Evolutionary conservation across 2,888 invertebrate species (phyloP).

Genomic region (Lithophane ornitopus): DNA sequence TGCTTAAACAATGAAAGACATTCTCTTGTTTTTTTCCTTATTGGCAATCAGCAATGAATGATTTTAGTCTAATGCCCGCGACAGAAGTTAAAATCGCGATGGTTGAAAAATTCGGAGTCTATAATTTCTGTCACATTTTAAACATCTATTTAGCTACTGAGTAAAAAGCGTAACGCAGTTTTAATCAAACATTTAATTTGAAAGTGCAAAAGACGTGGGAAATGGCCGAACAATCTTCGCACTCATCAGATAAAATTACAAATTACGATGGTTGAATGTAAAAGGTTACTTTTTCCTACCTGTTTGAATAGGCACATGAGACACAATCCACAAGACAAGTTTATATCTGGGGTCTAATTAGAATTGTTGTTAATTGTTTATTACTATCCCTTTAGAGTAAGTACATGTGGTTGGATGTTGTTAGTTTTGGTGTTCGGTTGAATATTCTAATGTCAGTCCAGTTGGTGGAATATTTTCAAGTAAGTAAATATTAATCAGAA

Average conservation of each 20-base stretch:
- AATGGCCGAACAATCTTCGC: slow-evolving; percentile 52
- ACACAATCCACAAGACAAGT: neutral
- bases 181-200: slow-evolving; percentile 51
- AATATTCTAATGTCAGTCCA: too few relatives aligned
- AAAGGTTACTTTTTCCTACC: slow-evolving; percentile 17
- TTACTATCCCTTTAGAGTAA: neutral
- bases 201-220: slow-evolving; percentile 63
- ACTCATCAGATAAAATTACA: slow-evolving; percentile 49
- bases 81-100: neutral
- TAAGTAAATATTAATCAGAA: too few relatives aligned
- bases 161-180: slow-evolving; percentile 43
- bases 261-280: slow-evolving; percentile 40
- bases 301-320: neutral
- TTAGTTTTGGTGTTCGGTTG: too few relatives aligned
- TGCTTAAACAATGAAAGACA: slow-evolving; percentile 29
- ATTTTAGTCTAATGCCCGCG: neutral
- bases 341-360: neutral
- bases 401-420: too few relatives aligned
- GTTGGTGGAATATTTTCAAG: too few relatives aligned
- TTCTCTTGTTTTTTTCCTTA: slow-evolving; percentile 32
- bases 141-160: slow-evolving; percentile 7
- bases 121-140: neutral
- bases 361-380: neutral
- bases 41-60: neutral
- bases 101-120: neutral